phyloP scores from a whole-genome alignment of 2,888 invertebrate genomes.

The Lathronympha strigana region DNA sequence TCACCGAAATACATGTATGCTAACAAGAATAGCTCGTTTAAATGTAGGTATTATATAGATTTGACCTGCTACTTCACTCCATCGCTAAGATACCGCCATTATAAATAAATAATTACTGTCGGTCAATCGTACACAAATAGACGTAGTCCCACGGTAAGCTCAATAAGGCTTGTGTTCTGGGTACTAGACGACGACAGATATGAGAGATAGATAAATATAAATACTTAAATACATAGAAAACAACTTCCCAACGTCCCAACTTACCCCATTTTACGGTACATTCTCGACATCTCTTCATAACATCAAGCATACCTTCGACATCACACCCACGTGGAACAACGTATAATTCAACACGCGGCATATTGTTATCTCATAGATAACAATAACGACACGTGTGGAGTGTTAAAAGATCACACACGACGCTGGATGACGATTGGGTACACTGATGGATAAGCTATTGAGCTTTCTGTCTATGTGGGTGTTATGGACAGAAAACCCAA shows the following conservation, averaged over 20 bases:
- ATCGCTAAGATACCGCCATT: too few relatives aligned
- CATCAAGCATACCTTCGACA: background rate
- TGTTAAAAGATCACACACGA: constrained; percentile 32
- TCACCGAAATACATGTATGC: too few relatives aligned
- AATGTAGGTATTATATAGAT: too few relatives aligned
- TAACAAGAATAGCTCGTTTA: too few relatives aligned
- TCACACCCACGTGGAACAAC: constrained; percentile 19
- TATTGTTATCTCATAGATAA: constrained; percentile 23
- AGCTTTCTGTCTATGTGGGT: background rate
- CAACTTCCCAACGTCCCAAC: too few relatives aligned
- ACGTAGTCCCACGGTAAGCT: too few relatives aligned
- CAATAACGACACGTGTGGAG: constrained; percentile 12
- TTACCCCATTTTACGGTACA: background rate
- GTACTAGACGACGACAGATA: too few relatives aligned
- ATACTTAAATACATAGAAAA: background rate
- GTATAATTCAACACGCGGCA: constrained; percentile 20
- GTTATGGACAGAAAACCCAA: background rate
- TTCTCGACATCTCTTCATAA: constrained; percentile 3
- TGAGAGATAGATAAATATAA: too few relatives aligned
- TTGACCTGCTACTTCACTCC: too few relatives aligned
- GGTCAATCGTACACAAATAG: too few relatives aligned
- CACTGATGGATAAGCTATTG: background rate
- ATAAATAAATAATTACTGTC: background rate
- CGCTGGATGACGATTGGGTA: background rate
- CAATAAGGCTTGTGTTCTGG: too few relatives aligned